Evolutionary conservation across 1,140 invertebrate species (phyloP).

Genomic region (Lasioglossum baleicum): DNA sequence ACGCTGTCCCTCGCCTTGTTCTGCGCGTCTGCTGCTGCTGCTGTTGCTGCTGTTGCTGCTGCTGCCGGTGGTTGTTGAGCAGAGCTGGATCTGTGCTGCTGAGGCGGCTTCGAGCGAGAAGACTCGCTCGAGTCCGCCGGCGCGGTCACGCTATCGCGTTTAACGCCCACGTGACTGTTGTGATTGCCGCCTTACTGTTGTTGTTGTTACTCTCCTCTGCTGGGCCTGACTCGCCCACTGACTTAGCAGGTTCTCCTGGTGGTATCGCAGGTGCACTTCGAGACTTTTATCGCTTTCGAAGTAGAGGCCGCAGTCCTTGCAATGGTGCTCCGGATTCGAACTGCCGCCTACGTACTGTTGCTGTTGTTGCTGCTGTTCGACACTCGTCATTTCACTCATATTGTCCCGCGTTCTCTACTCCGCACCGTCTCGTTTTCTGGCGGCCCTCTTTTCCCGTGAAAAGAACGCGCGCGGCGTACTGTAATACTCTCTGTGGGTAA

Average conservation of each 20-base stretch:
- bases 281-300: conserved; percentile 87
- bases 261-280: conserved; percentile 89
- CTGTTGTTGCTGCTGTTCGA: conserved; percentile 58
- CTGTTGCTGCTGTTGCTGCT: conserved; percentile 44
- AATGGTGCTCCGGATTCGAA: conserved; percentile 81
- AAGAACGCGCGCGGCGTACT: too few relatives aligned
- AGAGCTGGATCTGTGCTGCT: conserved; percentile 58
- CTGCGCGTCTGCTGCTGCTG: conserved; percentile 65
- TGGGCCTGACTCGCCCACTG: conserved; percentile 86
- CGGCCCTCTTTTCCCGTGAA: too few relatives aligned
- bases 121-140: conserved; percentile 84
- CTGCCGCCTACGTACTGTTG: conserved; percentile 67
- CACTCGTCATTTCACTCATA: conserved; percentile 77
- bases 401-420: conserved; percentile 52
- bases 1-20: too few relatives aligned
- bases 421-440: too few relatives aligned
- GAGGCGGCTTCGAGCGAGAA: conserved; percentile 65
- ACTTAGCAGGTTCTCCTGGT: conserved; percentile 87
- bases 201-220: conserved; percentile 85
- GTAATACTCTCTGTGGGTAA: too few relatives aligned
- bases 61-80: conserved; percentile 59
- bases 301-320: conserved; percentile 87
- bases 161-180: conserved; percentile 76
- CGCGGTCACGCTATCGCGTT: conserved; percentile 79
- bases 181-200: conserved; percentile 81